Base-by-base conservation (phyloP, 2,113 vertebrate genomes). In the Cairina moschata region DNA sequence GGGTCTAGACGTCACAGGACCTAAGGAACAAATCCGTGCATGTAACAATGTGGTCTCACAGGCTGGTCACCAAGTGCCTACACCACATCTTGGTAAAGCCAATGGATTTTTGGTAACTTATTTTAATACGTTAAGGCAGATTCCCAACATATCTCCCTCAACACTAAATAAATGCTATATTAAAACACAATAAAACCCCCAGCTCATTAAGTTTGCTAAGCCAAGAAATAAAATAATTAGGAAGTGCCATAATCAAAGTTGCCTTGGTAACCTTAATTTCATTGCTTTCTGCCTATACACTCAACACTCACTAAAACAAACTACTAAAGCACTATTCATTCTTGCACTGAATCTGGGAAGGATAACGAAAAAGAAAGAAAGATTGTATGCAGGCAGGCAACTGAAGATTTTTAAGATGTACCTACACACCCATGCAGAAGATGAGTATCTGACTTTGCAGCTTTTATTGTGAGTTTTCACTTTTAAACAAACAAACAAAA, bases 301-400 rank as follows among this genome's bases (percentile, higher is more conserved):
- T 50, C 52, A 42, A 17, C 11, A 25, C 14, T 76, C 38, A 77
- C 38, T 60, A 22, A 83, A 77, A 83, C 1, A 75, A 14, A 13
- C 3, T 90, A 82, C 44, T 20, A 5, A 74, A 75, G 23, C 29
- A 90, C 31, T 34, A 91, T 16, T 8, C 6, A 11, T 74, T 84
- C 60, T 28, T 18, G 60, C 14, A 11, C 8, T 31, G 9, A 78
- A 78, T 68, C 87, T 72, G 48, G 38, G 23, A 71, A 77, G 26
- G 29, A 69, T 32, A 13, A 18, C 1, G 4, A 6, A 0, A 5
- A 8, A 7, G 1, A 5, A 8, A 36, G 50, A 2, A 14, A 44
- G 50, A 21, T 6, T 44, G 4, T 26, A 40, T 3, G 58, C 5
- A 88, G 25, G n/a, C 20, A 75, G 29, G 23, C 23, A 84, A 8